A percentile compares a stretch with the other conserved stretches of the same genome.
phyloP scores from a whole-genome alignment of 2,113 vertebrate species.

The Anolis sagrei region DNA sequence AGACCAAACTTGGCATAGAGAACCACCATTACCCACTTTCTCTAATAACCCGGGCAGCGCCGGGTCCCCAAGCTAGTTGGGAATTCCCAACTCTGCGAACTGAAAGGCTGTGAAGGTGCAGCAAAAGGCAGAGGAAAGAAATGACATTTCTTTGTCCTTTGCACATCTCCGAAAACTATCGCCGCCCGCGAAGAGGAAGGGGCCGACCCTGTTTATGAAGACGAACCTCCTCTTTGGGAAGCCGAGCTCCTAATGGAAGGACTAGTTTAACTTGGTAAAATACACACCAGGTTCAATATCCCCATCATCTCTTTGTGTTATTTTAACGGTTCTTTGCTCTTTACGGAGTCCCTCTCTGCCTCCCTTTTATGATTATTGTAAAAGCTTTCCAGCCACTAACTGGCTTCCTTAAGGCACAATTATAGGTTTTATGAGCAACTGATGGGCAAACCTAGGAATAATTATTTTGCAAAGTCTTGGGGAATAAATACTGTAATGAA shows the following conservation, averaged over 20 bases:
- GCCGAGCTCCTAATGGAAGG: neutral
- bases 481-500: slow-evolving; percentile 18
- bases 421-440: slow-evolving; percentile 22
- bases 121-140: neutral
- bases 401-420: slow-evolving; percentile 23
- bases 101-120: neutral
- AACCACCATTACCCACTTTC: too few relatives aligned
- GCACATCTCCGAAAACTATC: neutral
- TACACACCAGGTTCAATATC: neutral
- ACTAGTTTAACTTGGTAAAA: neutral
- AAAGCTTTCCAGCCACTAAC: slow-evolving; percentile 20
- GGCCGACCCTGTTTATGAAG: neutral
- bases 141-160: neutral
- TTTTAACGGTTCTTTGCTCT: slow-evolving; percentile 30
- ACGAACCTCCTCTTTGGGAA: slow-evolving; percentile 5
- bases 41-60: too few relatives aligned
- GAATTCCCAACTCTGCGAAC: too few relatives aligned
- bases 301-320: neutral
- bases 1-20: too few relatives aligned
- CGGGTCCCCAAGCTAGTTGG: too few relatives aligned
- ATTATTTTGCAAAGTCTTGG: slow-evolving; percentile 34
- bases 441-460: neutral
- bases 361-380: slow-evolving; percentile 9
- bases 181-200: neutral
- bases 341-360: neutral